phyloP scores from a whole-genome alignment of 2,888 invertebrate genomes.

The Cinara cedri region DNA sequence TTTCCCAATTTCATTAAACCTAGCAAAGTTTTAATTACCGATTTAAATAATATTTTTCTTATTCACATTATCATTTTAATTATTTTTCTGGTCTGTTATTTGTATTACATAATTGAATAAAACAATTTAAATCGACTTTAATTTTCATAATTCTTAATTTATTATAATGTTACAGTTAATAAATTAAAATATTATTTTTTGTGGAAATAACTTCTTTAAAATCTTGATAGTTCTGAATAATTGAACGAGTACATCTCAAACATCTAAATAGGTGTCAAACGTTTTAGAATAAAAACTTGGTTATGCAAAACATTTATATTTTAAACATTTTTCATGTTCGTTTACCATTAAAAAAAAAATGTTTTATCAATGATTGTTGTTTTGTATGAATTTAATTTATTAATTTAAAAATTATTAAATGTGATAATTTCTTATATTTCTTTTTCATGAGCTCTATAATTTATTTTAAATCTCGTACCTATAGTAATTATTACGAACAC shows the following conservation, averaged over 20 bases:
- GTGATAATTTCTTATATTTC: conserved; percentile 20
- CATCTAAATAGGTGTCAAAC: conserved; percentile 52
- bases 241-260: conserved; percentile 39
- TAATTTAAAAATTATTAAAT: too few species aligned
- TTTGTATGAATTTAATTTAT: too few species aligned
- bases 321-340: conserved; percentile 42
- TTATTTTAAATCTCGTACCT: neutral
- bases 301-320: conserved; percentile 33
- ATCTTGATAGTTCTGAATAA: conserved; percentile 29
- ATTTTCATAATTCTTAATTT: conserved; percentile 39
- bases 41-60: neutral
- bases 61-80: neutral
- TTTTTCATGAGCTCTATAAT: conserved; percentile 9
- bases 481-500: too few species aligned
- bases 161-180: conserved; percentile 33
- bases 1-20: conserved; percentile 2
- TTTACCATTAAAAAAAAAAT: conserved; percentile 54
- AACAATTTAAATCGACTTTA: neutral
- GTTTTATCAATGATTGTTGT: conserved; percentile 7
- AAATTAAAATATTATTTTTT: conserved; percentile 22
- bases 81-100: neutral
- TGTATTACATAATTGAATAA: neutral
- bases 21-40: neutral
- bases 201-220: conserved; percentile 35
- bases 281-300: conserved; percentile 25